Evolutionary conservation across 2,888 invertebrate genomes (phyloP).

Genomic region (Agrochola circellaris): DNA sequence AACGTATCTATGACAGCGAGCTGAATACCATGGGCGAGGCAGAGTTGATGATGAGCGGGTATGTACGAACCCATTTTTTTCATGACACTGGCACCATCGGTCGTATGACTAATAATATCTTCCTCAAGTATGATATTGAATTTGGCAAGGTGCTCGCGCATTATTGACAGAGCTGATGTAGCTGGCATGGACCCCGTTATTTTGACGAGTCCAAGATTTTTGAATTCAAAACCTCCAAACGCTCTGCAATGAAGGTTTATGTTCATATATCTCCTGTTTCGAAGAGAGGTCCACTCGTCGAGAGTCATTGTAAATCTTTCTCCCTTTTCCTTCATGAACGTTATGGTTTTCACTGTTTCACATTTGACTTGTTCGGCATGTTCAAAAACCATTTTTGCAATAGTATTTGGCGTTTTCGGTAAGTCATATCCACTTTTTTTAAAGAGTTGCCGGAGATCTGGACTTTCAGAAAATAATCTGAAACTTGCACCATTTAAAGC

Average conservation of each 20-base stretch:
- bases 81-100: neutral
- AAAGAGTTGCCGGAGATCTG: neutral
- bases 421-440: neutral
- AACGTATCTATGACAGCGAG: slow-evolving; percentile 10
- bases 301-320: slow-evolving; percentile 8
- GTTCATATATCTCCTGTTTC: neutral
- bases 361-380: slow-evolving; percentile 3
- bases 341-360: slow-evolving; percentile 9
- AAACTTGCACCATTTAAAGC: no score
- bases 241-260: slow-evolving; percentile 4
- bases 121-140: neutral
- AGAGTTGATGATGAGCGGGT: neutral
- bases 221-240: neutral
- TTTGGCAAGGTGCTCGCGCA: neutral
- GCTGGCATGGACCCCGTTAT: slow-evolving; percentile 5
- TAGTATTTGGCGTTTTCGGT: slow-evolving; percentile 9
- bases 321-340: neutral
- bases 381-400: slow-evolving; percentile 14
- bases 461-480: slow-evolving; percentile 5
- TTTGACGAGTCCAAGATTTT: neutral
- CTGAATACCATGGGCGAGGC: slow-evolving; percentile 4
- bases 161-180: neutral
- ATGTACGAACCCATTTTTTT: slow-evolving; percentile 6
- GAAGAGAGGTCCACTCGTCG: slow-evolving; percentile 14
- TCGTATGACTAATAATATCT: slow-evolving; percentile 1